Evolutionary conservation across 2,888 invertebrate genomes (phyloP).

Genomic region (Amphipyra berbera): DNA sequence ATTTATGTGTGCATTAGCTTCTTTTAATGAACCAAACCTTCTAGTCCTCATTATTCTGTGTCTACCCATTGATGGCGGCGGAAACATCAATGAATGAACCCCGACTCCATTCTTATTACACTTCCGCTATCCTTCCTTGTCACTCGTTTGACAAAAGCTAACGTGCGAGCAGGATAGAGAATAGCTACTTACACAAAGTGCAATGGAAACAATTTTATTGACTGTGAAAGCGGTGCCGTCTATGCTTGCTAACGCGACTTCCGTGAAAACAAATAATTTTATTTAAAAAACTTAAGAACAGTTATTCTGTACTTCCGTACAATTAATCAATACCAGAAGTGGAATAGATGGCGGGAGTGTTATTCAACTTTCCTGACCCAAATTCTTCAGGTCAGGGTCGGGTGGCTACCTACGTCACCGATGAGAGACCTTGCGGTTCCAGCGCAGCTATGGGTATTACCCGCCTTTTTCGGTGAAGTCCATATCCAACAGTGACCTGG

Average conservation of each 20-base stretch:
- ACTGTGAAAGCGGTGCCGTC: constrained; percentile 70
- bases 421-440: not conserved
- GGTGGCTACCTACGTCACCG: constrained; percentile 12
- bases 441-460: not conserved
- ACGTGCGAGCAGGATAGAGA: constrained; percentile 62
- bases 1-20: too few relatives aligned
- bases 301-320: not conserved
- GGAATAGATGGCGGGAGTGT: constrained; percentile 17
- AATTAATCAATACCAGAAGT: constrained; percentile 12
- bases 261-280: constrained; percentile 29
- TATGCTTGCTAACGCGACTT: constrained; percentile 56
- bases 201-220: constrained; percentile 68
- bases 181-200: constrained; percentile 60
- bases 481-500: not conserved
- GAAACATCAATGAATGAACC: constrained; percentile 83
- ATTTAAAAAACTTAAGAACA: not conserved
- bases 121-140: constrained; percentile 79
- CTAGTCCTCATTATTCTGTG: constrained; percentile 38
- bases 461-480: not conserved
- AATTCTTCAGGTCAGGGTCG: constrained; percentile 46
- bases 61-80: constrained; percentile 70
- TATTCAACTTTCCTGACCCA: constrained; percentile 32
- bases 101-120: constrained; percentile 77
- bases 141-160: constrained; percentile 51
- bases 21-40: constrained; percentile 7